Evolutionary conservation across 2,797 vertebrate species (phyloP), one percentile per base, ranked within the genome.

Genomic region (Acrocephalus scirpaceus): DNA sequence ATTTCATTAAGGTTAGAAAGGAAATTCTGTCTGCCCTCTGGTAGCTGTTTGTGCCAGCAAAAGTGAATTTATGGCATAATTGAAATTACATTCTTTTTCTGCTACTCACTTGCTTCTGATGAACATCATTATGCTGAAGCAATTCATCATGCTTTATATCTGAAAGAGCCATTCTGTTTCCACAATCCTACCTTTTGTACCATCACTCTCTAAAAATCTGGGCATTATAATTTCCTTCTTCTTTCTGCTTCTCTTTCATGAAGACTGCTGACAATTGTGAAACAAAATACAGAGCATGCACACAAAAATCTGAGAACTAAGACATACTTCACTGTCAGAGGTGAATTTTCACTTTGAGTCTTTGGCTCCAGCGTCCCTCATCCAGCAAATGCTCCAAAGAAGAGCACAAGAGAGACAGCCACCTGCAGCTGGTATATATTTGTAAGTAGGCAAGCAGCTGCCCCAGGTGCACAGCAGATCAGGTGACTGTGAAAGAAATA

Each of bases 51-150:
- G 45, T 80, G 89, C 47, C 69, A 88, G 47, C 53, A 3, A 72
- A 95, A 93, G 78, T 44, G 50, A 91, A 96, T 87, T 89, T 91
- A 80, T 34, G 47, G 69, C 69, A 75, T 91, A 91, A 89, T 20
- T 90, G 81, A 92, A 96, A 92, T 93, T 7, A 69, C 81, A 90
- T 94, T 93, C 78, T 71, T 89, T 85, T 91, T 86, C 86, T 93
- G 64, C 50, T 91, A 80, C 50, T 94, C 78, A 69, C 84, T 92
- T 65, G 72, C 47, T 83, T 82, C 64, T 95, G 45, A 90, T 71
- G 45, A 95, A 57, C 50, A 71, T 77, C 84, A 51, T 85, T 89
- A 87, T 71, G 72, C 45, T 80, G 57, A 86, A 32, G 53, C 53
- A 87, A 86, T 74, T 92, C 82, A 82, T 89, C 69, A 65, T 11